Evolutionary conservation across 2,888 invertebrate species (phyloP), one percentile per base, ranked within the genome.

Genomic region (Caenorhabditis wallacei): DNA sequence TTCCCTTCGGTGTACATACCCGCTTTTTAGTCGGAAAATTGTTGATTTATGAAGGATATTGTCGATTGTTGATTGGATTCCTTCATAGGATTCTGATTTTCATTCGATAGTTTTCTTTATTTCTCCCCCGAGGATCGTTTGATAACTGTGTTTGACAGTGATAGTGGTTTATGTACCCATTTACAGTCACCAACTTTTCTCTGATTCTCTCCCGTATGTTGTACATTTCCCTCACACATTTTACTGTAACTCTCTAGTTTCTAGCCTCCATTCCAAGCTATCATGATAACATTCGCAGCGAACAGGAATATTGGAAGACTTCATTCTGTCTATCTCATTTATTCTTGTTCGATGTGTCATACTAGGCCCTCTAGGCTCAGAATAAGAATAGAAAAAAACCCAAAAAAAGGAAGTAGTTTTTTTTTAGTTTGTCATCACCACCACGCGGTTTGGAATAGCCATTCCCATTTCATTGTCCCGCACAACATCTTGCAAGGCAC

Each of bases 21-120:
- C 70, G 79, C 70, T 63, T 79, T 71, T 63, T 71, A 71, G 70
- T 71, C 79, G 79, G 64, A 70, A 63, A 78, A 78, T 78, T 78
- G 66, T 66, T 74, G 74, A 64, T 37, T 56, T 48, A 40, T 64
- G 66, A 48, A 46, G 24, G 22, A 51, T 51, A 26, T 13, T 18
- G 0, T 1, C 13, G 51, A 30, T 1, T 5, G 30, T 24, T 30
- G 51, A 35, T 48, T 22, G 61, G 26, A 51, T 26, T 46, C 43
- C 16, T 20, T 26, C 0, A 26, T 13, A 5, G 24, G 53, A 24
- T 37, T 66, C 20, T 37, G 2, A 18, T 8, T 40, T 22, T 37
- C 26, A 5, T 22, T 51, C 18, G 2, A 11, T 30, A 0, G 30
- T 59, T 56, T 48, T 48, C 16, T 51, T 40, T 63, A 63, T 64